Base-by-base conservation (phyloP, 2,888 invertebrate species). In the Dryadula phaetusa region DNA sequence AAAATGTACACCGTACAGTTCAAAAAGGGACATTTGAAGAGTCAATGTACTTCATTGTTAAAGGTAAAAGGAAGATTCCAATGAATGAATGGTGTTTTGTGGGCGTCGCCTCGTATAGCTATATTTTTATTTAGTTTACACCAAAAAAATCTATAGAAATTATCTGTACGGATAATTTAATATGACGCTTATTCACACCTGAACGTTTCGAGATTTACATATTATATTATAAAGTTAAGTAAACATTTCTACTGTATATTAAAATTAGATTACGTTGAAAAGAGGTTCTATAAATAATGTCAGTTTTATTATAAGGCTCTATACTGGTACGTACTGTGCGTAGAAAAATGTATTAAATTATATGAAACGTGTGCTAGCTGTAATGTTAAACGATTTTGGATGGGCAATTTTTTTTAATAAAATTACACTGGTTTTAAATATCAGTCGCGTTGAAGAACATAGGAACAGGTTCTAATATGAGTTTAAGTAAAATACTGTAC, bases 31-130 rank as follows among this genome's bases (percentile, higher is more conserved):
- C 65, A 61, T 61, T 63, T 79, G 77, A 81, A 83, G 81, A 83
- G 82, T 83, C 83, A 83, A 81, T 78, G 80, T 70, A 80, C 82
- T 78, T 75, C 76, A 79, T 84, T 86, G 82, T 83, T 79, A 76
- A 72, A 75, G 52, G 60, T 67, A 64, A 64, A 63, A 73, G 68
- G 68, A 69, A 76, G 75, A 74, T 74, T 74, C 54, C 72, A 75
- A 71, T 73, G 73, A 75, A 76, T 77, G 78, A 78, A 77, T 74
- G 75, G 76, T 73, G 76, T 10, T 28, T 28, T 10, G 65, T 68
- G 69, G 68, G 66, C 58, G 66, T 66, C 42, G n/a, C n/a, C n/a
- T 37, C 58, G 53, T 56, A 66, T 53, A n/a, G n/a, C n/a, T n/a
- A 34, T 64, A 63, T 56, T 44, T 58, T 32, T 63, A 52, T 32